These are phyloP conservation scores for Caenorhabditis plicata DNA, from an alignment of 2,888 invertebrate species.

Conservation along the genomic window DNA sequence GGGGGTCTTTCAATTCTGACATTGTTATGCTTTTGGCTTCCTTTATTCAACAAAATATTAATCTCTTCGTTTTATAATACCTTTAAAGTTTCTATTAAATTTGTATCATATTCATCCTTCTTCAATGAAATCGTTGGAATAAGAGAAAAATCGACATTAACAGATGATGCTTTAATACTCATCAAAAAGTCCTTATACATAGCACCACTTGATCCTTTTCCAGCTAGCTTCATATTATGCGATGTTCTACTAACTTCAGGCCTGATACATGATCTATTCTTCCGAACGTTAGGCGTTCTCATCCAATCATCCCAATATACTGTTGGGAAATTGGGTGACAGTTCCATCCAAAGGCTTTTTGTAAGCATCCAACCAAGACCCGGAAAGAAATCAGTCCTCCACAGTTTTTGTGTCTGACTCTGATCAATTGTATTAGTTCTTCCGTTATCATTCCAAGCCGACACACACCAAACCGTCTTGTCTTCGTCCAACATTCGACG, in stretches of 20 bases:
- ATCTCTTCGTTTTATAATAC: no score
- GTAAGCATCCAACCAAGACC: conserved; percentile 83
- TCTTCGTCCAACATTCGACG: conserved; percentile 82
- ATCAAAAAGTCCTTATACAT: conserved; percentile 58
- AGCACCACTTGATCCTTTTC: conserved; percentile 78
- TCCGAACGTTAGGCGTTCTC: conserved; percentile 84
- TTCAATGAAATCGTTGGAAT: conserved; percentile 83
- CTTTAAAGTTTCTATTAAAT: conserved; percentile 11
- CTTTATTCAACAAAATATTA: no score
- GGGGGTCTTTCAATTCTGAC: no score
- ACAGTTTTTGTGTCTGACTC: conserved; percentile 74
- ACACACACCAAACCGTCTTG: conserved; percentile 89
- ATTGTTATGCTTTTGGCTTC: no score
- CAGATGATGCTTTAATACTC: conserved; percentile 49
- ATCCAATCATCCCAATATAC: conserved; percentile 97
- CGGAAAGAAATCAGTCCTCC: conserved; percentile 97
- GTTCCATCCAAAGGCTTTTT: conserved; percentile 79
- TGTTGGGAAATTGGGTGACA: conserved; percentile 86
- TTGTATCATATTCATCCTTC: conserved; percentile 69
- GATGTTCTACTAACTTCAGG: conserved; percentile 92
- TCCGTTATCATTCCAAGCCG: conserved; percentile 99
- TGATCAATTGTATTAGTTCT: conserved; percentile 22
- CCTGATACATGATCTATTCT: conserved; percentile 82
- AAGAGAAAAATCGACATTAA: conserved; percentile 84
- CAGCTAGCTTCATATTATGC: conserved; percentile 75